These are phyloP conservation scores for Propsilocerus akamusi DNA, from an alignment of 1,140 invertebrate species.

Conservation along the genomic window DNA sequence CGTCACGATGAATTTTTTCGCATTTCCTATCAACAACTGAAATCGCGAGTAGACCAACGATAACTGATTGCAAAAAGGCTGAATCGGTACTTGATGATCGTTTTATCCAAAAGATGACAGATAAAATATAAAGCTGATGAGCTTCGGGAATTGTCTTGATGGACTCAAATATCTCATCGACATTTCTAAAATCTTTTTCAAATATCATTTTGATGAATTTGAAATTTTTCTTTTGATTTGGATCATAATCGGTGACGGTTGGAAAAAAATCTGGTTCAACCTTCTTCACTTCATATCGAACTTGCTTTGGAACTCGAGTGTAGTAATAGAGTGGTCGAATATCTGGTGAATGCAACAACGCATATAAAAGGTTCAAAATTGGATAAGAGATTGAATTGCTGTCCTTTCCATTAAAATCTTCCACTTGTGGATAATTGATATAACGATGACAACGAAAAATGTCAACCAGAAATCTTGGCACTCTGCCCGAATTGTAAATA, in stretches of 20 bases:
- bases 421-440: conserved; percentile 51
- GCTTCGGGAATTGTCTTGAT: conserved; percentile 31
- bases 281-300: conserved; percentile 20
- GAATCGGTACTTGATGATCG: conserved; percentile 28
- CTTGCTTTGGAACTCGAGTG: conserved; percentile 18
- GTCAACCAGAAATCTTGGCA: conserved; percentile 45
- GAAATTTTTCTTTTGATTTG: conserved; percentile 3
- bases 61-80: conserved; percentile 34
- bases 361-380: conserved; percentile 44
- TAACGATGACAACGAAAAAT: conserved; percentile 39
- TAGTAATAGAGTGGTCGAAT: conserved; percentile 14
- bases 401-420: conserved; percentile 38
- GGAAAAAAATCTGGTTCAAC: conserved; percentile 10
- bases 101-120: conserved; percentile 45
- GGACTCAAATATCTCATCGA: conserved; percentile 15
- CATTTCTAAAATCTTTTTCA: conserved; percentile 26
- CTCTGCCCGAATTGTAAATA: conserved; percentile 32
- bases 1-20: conserved; percentile 28
- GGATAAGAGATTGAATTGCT: conserved; percentile 37
- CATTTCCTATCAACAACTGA: conserved; percentile 38
- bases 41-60: conserved; percentile 38
- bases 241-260: conserved; percentile 5
- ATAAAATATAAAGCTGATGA: conserved; percentile 39
- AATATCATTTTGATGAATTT: conserved; percentile 14
- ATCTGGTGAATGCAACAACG: conserved; percentile 31